Base-by-base conservation (phyloP, 2,797 vertebrate species). In the Okamejei kenojei region DNA sequence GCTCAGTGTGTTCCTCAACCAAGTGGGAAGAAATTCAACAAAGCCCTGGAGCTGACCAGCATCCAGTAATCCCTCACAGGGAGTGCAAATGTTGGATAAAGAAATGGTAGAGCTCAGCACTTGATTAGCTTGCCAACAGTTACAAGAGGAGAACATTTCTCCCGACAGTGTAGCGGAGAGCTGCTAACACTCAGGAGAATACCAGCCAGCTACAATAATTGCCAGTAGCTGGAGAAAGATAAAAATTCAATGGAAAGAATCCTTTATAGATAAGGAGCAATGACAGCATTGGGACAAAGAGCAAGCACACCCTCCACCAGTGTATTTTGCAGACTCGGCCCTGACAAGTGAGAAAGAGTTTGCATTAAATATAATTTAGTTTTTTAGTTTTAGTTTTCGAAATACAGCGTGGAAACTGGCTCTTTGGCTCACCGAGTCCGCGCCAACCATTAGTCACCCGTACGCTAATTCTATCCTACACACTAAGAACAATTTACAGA, bases 51-150 rank as follows among this genome's bases (percentile, higher is more conserved):
- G 29, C 35, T 88, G 63, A 68, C 65, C 84, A 68, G n/a, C 61
- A 32, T 68, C n/a, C 84, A 88, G n/a, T 32, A 68, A 65, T 88
- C 35, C n/a, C 6, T 29, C 7, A 61, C 8, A 35, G n/a, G 84
- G 65, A 35, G 84, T 88, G 84, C 32, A 63, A 88, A 88, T 88
- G 61, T 35, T 88, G 61, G 84, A 88, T 88, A n/a, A 88, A 65
- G 61, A 88, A 35, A 35, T 88, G 7, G 11, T 65, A 65, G 61
- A 17, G 84, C 61, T 32, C 63, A 29, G 21, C n/a, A 68, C 17
- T 21, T 88, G 61, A 23, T 88, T 68, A 88, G 84, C n/a, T 32
- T 88, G 84, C 84, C 81, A 88, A 10, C 32, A 68, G n/a, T 88
- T 63, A 88, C 84, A 88, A 35, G 65, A 32, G 61, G 35, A 68